Percentiles rank a stretch among this genome's conserved stretches.
phyloP scores from a whole-genome alignment of 1,140 invertebrate genomes.

The Pseudomyrmex sp. region DNA sequence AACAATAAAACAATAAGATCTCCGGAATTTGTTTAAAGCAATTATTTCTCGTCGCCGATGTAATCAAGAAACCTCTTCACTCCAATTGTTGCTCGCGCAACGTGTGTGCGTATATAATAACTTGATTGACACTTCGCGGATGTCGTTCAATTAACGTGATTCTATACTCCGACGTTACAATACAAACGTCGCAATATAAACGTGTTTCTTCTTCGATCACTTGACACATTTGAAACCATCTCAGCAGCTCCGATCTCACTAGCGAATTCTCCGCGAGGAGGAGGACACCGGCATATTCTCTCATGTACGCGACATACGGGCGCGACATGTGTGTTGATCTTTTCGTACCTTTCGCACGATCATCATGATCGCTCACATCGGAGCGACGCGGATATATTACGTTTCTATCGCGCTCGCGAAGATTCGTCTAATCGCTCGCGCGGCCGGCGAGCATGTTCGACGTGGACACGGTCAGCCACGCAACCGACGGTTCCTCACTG shows the following conservation, averaged over 20 bases:
- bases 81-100: too few relatives aligned
- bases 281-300: neutral
- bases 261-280: too few relatives aligned
- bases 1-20: neutral
- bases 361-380: slow-evolving; percentile 58
- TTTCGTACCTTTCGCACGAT: slow-evolving; percentile 67
- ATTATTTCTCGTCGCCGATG: too few relatives aligned
- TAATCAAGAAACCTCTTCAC: too few relatives aligned
- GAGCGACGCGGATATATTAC: neutral
- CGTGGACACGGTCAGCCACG: neutral
- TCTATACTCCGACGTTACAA: neutral
- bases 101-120: neutral
- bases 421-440: slow-evolving; percentile 2
- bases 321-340: neutral
- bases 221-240: neutral
- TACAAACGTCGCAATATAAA: neutral
- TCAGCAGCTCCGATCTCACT: neutral
- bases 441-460: slow-evolving; percentile 43
- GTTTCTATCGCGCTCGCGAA: slow-evolving; percentile 13
- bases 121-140: neutral
- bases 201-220: neutral
- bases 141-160: neutral
- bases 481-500: slow-evolving; percentile 38
- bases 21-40: too few relatives aligned
- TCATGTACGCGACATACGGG: neutral